Base-by-base conservation (phyloP, 2,888 invertebrate genomes). In the Trisateles emortualis region DNA sequence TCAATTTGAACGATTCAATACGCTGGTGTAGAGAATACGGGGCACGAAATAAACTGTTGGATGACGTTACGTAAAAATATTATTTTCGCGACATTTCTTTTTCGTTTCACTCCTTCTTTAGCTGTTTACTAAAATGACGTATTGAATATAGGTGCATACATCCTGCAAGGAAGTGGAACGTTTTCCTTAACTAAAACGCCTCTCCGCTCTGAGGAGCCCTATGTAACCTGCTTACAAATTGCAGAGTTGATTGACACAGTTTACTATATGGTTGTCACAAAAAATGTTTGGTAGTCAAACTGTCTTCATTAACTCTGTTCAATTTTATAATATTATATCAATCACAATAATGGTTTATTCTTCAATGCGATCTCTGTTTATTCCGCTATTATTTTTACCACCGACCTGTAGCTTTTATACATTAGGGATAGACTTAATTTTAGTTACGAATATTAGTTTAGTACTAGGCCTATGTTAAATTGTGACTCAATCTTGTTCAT, bases 311-410 rank as follows among this genome's bases (percentile, higher is more conserved):
- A 48, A 38, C 3, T 52, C 30, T 22, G 24, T 17, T 11, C n/a
- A n/a, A n/a, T n/a, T n/a, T 2, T 17, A 36, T 5, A 19, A 41
- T 32, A 10, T 32, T 10, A 33, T 22, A 41, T 9, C 14, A 32
- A 50, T 55, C 52, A 10, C 45, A 48, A 48, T 41, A 35, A 39
- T 13, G 47, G 52, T 66, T 19, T 55, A 35, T 32, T 43, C 58
- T 59, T 38, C 10, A 59, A 45, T 43, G 14, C 45, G 60, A 66
- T 72, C 67, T 71, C 72, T 64, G 41, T 59, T 57, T 44, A 53
- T 66, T 71, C 62, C 57, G 42, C 55, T 62, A 49, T 60, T 62
- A 41, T 65, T 51, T 62, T 65, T 68, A 72, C 72, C 72, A 72
- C 72, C 72, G 72, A 74, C 49, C 48, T 66, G 17, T 69, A 69